These are phyloP conservation scores for Drosophila paranaensis DNA, from an alignment of 2,888 invertebrate species.

Conservation along the genomic window DNA sequence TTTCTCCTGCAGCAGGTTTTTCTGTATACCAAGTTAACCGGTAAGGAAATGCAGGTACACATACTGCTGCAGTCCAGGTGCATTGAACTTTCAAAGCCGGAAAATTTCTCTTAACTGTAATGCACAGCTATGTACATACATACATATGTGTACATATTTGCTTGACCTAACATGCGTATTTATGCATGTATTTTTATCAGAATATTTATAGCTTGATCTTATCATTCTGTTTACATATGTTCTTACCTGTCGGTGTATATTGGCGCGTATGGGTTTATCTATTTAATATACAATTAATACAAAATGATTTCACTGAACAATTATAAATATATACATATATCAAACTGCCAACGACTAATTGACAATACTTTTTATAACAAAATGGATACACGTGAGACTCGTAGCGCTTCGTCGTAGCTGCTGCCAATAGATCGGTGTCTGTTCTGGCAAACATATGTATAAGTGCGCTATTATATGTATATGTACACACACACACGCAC, in stretches of 20 bases:
- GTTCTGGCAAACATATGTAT: constrained; percentile 5
- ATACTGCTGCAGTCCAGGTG: not conserved
- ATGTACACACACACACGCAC: not conserved
- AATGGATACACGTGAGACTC: constrained; percentile 20
- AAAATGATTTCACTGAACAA: not conserved
- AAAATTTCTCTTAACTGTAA: not conserved
- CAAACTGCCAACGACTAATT: constrained; percentile 1
- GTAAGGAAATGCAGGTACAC: not conserved
- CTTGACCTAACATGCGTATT: not conserved
- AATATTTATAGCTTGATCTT: not conserved
- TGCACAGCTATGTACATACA: not conserved
- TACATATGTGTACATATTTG: not conserved
- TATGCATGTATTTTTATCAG: not conserved
- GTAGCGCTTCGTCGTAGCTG: constrained; percentile 7
- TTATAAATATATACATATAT: not conserved
- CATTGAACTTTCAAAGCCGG: constrained; percentile 3
- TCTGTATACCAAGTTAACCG: not conserved
- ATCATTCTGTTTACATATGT: not conserved
- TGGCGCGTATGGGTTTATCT: not conserved
- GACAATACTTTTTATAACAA: not conserved
- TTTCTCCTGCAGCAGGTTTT: constrained; percentile 1
- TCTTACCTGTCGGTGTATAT: not conserved
- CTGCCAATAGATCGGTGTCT: constrained; percentile 23
- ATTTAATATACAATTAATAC: not conserved
- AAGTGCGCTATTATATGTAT: not conserved